phyloP scores from a whole-genome alignment of 92 coral and sea anemone genomes.

The Epizoanthus stellaris region DNA sequence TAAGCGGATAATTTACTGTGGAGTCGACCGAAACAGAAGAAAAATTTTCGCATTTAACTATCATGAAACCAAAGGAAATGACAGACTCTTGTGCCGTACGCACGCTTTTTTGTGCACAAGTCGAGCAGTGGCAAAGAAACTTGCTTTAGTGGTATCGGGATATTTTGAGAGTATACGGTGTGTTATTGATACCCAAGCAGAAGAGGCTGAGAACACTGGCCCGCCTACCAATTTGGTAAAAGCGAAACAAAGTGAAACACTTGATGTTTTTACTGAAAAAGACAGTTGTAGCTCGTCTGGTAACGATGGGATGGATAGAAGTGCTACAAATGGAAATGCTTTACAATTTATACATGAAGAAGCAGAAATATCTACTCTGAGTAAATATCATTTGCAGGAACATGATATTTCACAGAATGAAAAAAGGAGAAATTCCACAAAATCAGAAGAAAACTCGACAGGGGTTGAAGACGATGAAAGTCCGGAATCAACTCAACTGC shows the following conservation, averaged over 20 bases:
- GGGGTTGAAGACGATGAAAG: not conserved
- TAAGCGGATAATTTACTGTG: constrained; percentile 79
- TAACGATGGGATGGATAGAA: not conserved
- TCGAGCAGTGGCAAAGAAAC: constrained; percentile 55
- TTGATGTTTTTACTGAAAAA: not conserved
- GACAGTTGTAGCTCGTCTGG: not conserved
- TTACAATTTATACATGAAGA: not conserved
- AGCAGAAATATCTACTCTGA: not conserved
- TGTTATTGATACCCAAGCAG: not conserved
- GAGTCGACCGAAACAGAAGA: constrained; percentile 76
- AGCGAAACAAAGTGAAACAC: not conserved
- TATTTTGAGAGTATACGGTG: constrained; percentile 36
- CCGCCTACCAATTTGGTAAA: not conserved
- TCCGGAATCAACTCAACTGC: not conserved
- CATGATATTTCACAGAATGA: not conserved
- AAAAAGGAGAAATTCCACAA: not conserved
- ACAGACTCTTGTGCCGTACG: constrained; percentile 56
- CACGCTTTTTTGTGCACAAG: constrained; percentile 73
- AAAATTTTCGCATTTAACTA: constrained; percentile 80
- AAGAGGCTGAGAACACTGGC: not conserved
- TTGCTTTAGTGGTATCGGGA: constrained; percentile 62
- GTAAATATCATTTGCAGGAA: not conserved
- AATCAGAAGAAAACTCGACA: not conserved
- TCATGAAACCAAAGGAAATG: constrained; percentile 59
- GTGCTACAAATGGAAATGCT: not conserved